Evolutionary conservation across 2,113 vertebrate genomes (phyloP).

Genomic region (Panthera tigris): DNA sequence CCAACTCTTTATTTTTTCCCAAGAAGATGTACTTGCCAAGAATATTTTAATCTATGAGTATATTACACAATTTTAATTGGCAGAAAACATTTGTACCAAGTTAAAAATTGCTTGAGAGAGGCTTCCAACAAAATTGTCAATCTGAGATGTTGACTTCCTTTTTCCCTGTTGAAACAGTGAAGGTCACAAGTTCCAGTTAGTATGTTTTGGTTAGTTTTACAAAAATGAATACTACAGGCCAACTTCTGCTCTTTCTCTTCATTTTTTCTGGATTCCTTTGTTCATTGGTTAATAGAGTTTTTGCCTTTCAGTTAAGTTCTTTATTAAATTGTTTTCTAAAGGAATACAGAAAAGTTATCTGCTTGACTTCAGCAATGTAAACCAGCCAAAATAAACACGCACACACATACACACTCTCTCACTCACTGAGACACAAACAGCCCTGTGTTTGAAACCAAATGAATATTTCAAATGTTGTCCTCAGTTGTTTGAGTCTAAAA

Average conservation of each 20-base stretch:
- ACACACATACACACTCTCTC: background rate
- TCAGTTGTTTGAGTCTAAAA: slow-evolving; percentile 14
- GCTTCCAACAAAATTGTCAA: slow-evolving; percentile 62
- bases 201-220: slow-evolving; percentile 22
- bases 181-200: slow-evolving; percentile 59
- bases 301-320: slow-evolving; percentile 10
- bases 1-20: slow-evolving; percentile 52
- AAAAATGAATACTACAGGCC: slow-evolving; percentile 19
- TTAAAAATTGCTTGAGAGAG: slow-evolving; percentile 57
- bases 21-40: slow-evolving; percentile 38
- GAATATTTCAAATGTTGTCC: slow-evolving; percentile 12
- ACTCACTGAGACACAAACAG: background rate
- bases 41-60: slow-evolving; percentile 59
- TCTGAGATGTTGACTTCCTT: slow-evolving; percentile 69
- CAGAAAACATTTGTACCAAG: slow-evolving; percentile 60
- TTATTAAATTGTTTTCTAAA: background rate
- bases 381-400: background rate
- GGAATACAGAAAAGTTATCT: background rate
- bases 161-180: slow-evolving; percentile 62
- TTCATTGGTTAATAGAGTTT: background rate
- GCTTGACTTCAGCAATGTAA: slow-evolving; percentile 33
- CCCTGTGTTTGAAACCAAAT: slow-evolving; percentile 38
- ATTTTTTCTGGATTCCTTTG: slow-evolving; percentile 13
- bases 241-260: background rate
- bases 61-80: slow-evolving; percentile 69